These are phyloP conservation scores for Plectropomus leopardus DNA, from an alignment of 2,113 vertebrate species.

Conservation along the genomic window DNA sequence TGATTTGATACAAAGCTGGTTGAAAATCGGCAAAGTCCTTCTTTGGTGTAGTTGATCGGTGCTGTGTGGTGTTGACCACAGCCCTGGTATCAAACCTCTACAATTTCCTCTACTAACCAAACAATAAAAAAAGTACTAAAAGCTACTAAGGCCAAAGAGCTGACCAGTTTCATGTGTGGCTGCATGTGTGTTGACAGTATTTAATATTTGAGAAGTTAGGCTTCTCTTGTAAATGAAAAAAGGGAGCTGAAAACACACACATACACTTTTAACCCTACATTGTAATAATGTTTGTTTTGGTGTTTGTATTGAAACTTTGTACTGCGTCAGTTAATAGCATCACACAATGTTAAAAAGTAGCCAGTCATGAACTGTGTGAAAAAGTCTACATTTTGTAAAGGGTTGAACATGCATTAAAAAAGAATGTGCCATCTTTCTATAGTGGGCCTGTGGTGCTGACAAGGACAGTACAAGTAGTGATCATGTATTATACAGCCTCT, in stretches of 20 bases:
- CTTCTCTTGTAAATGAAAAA: not conserved
- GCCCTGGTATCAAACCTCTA: no score
- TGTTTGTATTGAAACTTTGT: not conserved
- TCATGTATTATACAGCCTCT: conserved; percentile 35
- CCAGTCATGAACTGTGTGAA: not conserved
- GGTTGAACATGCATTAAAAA: not conserved
- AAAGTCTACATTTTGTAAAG: not conserved
- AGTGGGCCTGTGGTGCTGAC: conserved; percentile 25
- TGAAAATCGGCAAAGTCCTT: no score
- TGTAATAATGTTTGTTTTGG: not conserved
- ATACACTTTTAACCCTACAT: not conserved
- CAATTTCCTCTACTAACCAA: no score
- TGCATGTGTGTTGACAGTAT: no score
- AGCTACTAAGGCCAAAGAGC: no score
- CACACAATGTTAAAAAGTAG: not conserved
- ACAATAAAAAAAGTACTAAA: no score
- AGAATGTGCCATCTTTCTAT: conserved; percentile 8
- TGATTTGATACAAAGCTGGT: no score
- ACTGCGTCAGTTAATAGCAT: not conserved
- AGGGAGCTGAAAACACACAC: no score
- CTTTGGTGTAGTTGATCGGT: no score
- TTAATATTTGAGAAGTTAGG: no score
- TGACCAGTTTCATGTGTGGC: no score
- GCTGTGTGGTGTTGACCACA: no score
- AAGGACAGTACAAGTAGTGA: conserved; percentile 4